Evolutionary conservation across 2,113 vertebrate genomes (phyloP).

Genomic region (Sinocyclocheilus maitianheensis): DNA sequence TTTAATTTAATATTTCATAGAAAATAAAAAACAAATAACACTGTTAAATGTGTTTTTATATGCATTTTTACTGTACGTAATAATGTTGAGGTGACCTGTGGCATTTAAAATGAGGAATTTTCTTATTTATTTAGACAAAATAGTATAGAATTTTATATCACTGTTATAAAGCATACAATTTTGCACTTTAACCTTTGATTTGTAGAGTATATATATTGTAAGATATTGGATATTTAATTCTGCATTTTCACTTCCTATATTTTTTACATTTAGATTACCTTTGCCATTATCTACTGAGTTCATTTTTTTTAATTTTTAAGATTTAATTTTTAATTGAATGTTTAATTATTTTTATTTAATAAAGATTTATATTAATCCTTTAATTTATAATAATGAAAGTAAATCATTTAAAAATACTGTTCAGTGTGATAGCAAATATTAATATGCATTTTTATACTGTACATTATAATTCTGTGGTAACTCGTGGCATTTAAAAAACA

Average conservation of each 20-base stretch:
- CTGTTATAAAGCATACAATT: too few relatives aligned
- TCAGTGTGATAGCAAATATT: background rate
- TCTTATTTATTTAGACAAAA: background rate
- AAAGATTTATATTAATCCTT: too few relatives aligned
- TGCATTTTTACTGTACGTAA: background rate
- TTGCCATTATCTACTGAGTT: background rate
- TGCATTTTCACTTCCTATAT: background rate
- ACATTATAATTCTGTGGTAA: background rate
- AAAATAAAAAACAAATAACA: background rate
- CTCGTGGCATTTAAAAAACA: background rate
- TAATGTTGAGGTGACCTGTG: background rate
- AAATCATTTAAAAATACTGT: background rate
- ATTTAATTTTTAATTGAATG: background rate
- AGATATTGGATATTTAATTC: background rate
- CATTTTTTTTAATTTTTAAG: background rate
- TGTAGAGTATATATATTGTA: too few relatives aligned
- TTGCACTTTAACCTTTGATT: too few relatives aligned
- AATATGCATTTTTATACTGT: background rate
- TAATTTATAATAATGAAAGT: background rate
- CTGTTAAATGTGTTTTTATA: background rate
- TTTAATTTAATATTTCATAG: background rate
- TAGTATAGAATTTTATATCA: background rate
- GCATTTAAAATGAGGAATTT: background rate
- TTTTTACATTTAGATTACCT: background rate
- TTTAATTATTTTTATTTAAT: too few relatives aligned